A percentile compares a stretch with the other conserved stretches of the same genome.
Conservation (phyloP, 2,888 invertebrate genomes). For the Augiades crinisus region DNA sequence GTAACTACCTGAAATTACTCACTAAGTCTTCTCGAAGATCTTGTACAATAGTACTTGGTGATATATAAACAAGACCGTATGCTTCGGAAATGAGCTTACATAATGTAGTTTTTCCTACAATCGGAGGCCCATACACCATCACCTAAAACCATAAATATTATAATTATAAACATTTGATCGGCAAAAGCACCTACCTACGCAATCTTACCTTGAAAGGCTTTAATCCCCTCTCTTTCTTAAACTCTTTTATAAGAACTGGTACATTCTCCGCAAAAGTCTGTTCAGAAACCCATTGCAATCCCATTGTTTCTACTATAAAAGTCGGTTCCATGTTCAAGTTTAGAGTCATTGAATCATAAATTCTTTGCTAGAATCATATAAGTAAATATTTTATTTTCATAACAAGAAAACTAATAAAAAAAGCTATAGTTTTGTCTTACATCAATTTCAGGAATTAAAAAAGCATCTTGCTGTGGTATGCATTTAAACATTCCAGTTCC, state of each 20-base stretch:
- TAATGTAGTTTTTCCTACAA: slow-evolving; percentile 83
- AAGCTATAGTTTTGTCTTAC: slow-evolving; percentile 39
- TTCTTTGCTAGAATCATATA: slow-evolving; percentile 69
- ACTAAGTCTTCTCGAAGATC: slow-evolving; percentile 81
- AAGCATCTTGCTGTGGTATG: slow-evolving; percentile 80
- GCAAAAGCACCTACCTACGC: neutral
- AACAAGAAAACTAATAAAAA: neutral
- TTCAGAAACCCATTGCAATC: slow-evolving; percentile 77
- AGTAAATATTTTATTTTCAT: neutral
- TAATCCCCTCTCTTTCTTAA: slow-evolving; percentile 75
- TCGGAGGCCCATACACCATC: slow-evolving; percentile 84
- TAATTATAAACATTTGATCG: neutral
- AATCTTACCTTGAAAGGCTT: slow-evolving; percentile 75
- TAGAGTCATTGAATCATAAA: slow-evolving; percentile 79
- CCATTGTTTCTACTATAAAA: slow-evolving; percentile 76
- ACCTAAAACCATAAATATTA: slow-evolving; percentile 43
- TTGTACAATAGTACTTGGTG: slow-evolving; percentile 75
- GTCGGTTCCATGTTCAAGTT: slow-evolving; percentile 82
- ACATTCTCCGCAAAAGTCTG: slow-evolving; percentile 71
- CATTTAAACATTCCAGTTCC: slow-evolving; percentile 80
- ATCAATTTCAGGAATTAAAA: slow-evolving; percentile 74
- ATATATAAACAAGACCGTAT: slow-evolving; percentile 81
- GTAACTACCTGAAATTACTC: too few relatives aligned
- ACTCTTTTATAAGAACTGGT: slow-evolving; percentile 69
- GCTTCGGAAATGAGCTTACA: slow-evolving; percentile 78